Conservation (phyloP, 1,140 invertebrate genomes). For the Cydia fagiglandana region DNA sequence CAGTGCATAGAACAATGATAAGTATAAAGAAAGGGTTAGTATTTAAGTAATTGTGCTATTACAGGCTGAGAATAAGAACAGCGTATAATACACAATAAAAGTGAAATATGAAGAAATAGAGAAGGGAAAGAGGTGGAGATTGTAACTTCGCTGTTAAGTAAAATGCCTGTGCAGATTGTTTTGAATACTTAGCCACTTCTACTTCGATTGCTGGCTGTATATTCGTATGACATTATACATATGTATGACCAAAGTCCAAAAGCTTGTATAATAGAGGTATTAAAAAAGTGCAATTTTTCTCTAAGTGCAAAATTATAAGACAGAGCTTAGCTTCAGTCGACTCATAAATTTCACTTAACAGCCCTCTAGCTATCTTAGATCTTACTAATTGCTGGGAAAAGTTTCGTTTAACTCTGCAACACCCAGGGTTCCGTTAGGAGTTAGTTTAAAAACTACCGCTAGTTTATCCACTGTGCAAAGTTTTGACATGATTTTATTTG, state of each 20-base stretch:
- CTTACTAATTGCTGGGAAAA: conserved; percentile 6
- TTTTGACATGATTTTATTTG: neutral
- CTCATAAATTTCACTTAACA: conserved; percentile 13
- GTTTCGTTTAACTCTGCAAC: conserved; percentile 3
- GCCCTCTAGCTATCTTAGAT: neutral
- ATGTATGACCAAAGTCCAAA: neutral
- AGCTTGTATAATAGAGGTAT: neutral
- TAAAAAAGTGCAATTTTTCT: neutral
- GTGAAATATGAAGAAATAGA: no score
- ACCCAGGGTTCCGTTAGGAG: neutral
- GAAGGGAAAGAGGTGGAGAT: no score
- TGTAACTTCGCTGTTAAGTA: no score
- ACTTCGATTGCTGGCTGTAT: neutral
- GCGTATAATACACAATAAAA: no score
- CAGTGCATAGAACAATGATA: no score
- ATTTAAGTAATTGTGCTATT: no score
- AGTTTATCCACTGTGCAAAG: neutral
- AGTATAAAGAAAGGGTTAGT: no score
- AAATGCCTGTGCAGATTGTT: no score
- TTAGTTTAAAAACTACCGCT: conserved; percentile 5
- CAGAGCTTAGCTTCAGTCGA: neutral
- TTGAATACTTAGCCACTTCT: no score
- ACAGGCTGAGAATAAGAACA: no score
- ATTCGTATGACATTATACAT: neutral
- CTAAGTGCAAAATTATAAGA: neutral